Evolutionary conservation across 2,888 invertebrate species (phyloP).

Genomic region (Drosophila ustulata): DNA sequence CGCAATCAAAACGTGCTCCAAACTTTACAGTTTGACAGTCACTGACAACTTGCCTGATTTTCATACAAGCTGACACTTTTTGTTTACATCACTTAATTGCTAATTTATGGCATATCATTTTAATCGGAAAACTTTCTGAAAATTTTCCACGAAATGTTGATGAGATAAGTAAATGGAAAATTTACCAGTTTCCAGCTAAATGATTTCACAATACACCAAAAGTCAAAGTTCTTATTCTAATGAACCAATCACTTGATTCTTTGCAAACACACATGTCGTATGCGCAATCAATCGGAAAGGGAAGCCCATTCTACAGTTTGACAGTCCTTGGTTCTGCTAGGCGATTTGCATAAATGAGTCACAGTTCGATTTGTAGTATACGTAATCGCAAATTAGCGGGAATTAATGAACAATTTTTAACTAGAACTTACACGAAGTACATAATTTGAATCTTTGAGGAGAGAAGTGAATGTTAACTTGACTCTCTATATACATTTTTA

Average conservation of each 20-base stretch:
- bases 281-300: slow-evolving; percentile 10
- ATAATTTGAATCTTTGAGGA: too few species aligned
- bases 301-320: slow-evolving; percentile 23
- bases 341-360: neutral
- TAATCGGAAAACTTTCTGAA: neutral
- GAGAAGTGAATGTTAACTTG: too few species aligned
- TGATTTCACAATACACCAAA: slow-evolving; percentile 1
- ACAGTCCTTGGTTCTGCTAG: slow-evolving; percentile 14
- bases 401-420: neutral
- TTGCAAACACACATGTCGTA: slow-evolving; percentile 1
- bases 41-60: neutral
- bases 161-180: slow-evolving; percentile 1
- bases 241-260: neutral
- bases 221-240: slow-evolving; percentile 9
- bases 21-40: neutral
- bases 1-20: slow-evolving; percentile 4
- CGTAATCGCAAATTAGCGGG: neutral
- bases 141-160: neutral
- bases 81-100: neutral
- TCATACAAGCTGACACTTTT: neutral
- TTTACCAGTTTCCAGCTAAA: neutral
- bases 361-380: neutral
- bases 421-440: neutral
- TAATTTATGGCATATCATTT: slow-evolving; percentile 1
- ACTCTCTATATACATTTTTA: too few species aligned